Conservation (phyloP, 1,140 invertebrate genomes). For the Rhynchophorus ferrugineus region DNA sequence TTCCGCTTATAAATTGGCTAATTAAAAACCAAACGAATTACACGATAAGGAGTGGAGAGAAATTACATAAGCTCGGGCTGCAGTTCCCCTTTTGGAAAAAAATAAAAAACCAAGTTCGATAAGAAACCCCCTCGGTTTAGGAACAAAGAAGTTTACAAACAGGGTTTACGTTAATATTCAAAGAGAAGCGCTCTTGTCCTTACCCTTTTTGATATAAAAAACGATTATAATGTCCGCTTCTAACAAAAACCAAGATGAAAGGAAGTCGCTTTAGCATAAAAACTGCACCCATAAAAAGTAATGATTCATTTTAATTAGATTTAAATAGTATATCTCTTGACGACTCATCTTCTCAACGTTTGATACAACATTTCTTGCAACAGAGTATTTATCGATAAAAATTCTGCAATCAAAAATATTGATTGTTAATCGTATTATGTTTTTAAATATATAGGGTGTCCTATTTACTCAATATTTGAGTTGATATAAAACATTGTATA, state of each 20-base stretch:
- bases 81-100: slow-evolving; percentile 11
- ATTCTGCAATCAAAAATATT: no score
- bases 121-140: slow-evolving; percentile 15
- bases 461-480: no score
- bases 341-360: no score
- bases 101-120: slow-evolving; percentile 25
- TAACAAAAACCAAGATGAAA: slow-evolving; percentile 16
- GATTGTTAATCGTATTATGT: no score
- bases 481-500: no score
- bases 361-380: no score
- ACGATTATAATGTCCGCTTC: slow-evolving; percentile 17
- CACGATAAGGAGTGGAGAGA: slow-evolving; percentile 17
- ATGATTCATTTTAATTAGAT: neutral
- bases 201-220: slow-evolving; percentile 20
- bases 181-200: slow-evolving; percentile 12
- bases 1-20: slow-evolving; percentile 20
- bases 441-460: no score
- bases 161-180: slow-evolving; percentile 21
- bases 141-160: slow-evolving; percentile 24
- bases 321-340: slow-evolving; percentile 2
- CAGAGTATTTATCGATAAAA: no score
- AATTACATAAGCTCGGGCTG: slow-evolving; percentile 13
- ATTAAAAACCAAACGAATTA: slow-evolving; percentile 20
- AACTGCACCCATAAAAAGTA: neutral
- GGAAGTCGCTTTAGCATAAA: neutral